phyloP scores from a whole-genome alignment of 2,113 vertebrate genomes.

The Petaurus breviceps region DNA sequence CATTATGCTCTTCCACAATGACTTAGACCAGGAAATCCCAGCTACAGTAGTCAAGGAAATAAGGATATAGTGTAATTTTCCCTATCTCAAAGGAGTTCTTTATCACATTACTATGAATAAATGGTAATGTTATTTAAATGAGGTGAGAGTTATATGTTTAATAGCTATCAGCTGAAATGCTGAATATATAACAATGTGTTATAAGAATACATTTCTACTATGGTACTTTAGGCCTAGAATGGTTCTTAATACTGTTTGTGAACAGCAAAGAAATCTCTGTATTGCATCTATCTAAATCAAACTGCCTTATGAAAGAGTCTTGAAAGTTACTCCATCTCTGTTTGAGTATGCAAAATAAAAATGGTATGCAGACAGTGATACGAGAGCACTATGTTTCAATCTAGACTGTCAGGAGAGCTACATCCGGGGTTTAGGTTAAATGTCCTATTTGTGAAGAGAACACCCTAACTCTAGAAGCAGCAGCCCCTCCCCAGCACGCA shows the following conservation, averaged over 20 bases:
- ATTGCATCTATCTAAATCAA: background rate
- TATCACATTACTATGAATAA: background rate
- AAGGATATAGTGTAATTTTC: accelerated
- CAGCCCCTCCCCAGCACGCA: background rate
- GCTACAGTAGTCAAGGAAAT: background rate
- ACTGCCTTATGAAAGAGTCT: background rate
- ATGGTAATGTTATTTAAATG: background rate
- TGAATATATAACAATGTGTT: background rate
- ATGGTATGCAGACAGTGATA: background rate
- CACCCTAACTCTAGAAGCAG: background rate
- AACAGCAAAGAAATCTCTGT: background rate
- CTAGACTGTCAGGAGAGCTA: background rate
- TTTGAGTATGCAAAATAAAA: background rate
- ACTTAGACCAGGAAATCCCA: background rate
- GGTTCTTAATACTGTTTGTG: background rate
- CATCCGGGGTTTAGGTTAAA: background rate
- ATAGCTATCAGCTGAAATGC: background rate
- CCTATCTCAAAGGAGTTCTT: background rate
- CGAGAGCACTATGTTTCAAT: background rate
- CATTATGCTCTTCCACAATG: background rate
- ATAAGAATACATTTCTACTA: background rate
- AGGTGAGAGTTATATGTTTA: background rate
- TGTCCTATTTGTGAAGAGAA: background rate
- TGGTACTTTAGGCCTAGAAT: background rate
- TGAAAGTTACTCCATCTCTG: background rate